Conservation (phyloP, 2,888 invertebrate genomes). For the Zygothrica quintamaculata region DNA sequence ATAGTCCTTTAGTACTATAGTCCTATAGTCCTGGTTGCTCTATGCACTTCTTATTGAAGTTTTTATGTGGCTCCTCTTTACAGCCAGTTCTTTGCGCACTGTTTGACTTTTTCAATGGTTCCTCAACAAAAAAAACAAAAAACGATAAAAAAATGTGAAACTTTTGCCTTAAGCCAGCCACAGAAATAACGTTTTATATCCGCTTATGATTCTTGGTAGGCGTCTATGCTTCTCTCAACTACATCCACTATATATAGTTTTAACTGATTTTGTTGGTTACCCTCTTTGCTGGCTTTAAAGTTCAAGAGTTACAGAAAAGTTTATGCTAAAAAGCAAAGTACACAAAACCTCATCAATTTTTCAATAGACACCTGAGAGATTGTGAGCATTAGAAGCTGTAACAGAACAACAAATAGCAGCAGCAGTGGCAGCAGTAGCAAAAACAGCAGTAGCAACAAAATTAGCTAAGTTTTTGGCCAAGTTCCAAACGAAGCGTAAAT, state of each 20-base stretch:
- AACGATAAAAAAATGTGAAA: too few relatives aligned
- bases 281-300: conserved; percentile 49
- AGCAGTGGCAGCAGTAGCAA: conserved; percentile 26
- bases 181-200: conserved; percentile 43
- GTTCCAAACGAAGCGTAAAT: conserved; percentile 59
- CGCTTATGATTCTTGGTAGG: conserved; percentile 32
- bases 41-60: conserved; percentile 17
- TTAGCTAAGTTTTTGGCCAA: conserved; percentile 69
- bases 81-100: conserved; percentile 23
- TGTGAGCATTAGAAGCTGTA: background rate
- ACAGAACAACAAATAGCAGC: conserved; percentile 2
- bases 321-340: conserved; percentile 26
- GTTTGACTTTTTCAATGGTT: conserved; percentile 39
- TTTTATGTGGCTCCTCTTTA: conserved; percentile 20
- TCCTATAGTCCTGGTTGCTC: background rate
- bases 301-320: conserved; percentile 56
- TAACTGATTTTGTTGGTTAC: conserved; percentile 18
- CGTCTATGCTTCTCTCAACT: conserved; percentile 3
- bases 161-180: conserved; percentile 2
- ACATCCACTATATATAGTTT: conserved; percentile 1
- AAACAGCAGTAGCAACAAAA: conserved; percentile 47
- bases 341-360: conserved; percentile 73
- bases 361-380: conserved; percentile 64
- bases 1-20: background rate
- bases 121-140: conserved; percentile 33